Percentiles rank a stretch among this genome's conserved stretches.
Evolutionary conservation across 2,888 invertebrate species (phyloP).

Genomic region (Parasteatoda lunata): DNA sequence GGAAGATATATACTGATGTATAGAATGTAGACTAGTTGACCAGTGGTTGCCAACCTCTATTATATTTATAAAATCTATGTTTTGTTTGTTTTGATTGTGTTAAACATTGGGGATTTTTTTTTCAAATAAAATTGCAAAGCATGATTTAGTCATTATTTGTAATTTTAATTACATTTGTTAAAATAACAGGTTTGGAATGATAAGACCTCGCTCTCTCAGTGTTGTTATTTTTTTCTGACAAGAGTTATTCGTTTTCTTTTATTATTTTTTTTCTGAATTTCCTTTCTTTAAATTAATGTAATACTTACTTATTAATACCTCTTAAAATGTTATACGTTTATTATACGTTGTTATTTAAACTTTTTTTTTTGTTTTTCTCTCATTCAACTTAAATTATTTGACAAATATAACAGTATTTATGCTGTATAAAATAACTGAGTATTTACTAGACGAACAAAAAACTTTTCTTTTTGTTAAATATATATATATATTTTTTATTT

Average conservation of each 20-base stretch:
- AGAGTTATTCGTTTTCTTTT: not conserved
- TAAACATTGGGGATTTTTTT: constrained; percentile 15
- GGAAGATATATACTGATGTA: constrained; percentile 59
- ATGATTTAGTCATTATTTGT: constrained; percentile 16
- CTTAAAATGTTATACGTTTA: too few species aligned
- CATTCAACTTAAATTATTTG: too few species aligned
- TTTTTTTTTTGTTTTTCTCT: too few species aligned
- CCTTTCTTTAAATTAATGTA: too few species aligned
- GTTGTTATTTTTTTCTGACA: not conserved
- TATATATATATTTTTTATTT: too few species aligned
- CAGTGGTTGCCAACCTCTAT: constrained; percentile 64
- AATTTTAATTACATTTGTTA: constrained; percentile 30
- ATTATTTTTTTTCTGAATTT: too few species aligned
- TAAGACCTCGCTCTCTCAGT: not conserved
- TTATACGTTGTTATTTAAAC: too few species aligned
- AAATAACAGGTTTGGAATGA: not conserved
- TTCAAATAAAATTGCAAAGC: constrained; percentile 30
- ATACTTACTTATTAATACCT: too few species aligned
- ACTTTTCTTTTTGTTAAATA: too few species aligned
- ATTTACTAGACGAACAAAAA: too few species aligned
- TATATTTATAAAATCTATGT: constrained; percentile 28
- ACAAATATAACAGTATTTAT: too few species aligned
- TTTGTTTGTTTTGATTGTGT: constrained; percentile 33
- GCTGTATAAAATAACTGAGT: too few species aligned
- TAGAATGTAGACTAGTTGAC: constrained; percentile 41